These are phyloP conservation scores for Sialis fuliginosa DNA, from an alignment of 2,888 invertebrate genomes.

Conservation along the genomic window DNA sequence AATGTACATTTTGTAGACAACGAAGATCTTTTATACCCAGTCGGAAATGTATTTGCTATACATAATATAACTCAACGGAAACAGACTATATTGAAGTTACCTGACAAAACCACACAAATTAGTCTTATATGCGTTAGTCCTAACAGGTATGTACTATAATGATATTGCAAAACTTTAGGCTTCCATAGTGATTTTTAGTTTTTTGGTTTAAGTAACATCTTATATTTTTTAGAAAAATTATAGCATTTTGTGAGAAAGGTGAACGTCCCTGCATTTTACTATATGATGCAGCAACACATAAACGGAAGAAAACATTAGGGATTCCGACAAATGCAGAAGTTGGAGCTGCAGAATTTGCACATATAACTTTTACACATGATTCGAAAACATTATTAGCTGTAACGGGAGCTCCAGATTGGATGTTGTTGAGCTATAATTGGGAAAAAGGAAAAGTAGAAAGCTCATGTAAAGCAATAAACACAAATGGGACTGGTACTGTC, in stretches of 20 bases:
- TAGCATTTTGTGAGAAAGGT: constrained; percentile 43
- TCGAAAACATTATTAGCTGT: constrained; percentile 64
- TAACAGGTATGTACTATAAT: constrained; percentile 37
- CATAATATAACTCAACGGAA: constrained; percentile 54
- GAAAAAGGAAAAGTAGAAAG: constrained; percentile 68
- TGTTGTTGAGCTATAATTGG: constrained; percentile 62
- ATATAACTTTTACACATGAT: constrained; percentile 64
- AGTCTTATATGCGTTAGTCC: constrained; percentile 45
- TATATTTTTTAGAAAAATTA: constrained; percentile 36
- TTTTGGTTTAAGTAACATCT: neutral
- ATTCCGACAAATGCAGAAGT: constrained; percentile 24
- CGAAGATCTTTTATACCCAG: constrained; percentile 63
- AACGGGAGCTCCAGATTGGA: constrained; percentile 71
- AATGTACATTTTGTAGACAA: constrained; percentile 58
- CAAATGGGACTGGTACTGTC: constrained; percentile 48
- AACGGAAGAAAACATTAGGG: constrained; percentile 47
- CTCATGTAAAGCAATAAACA: constrained; percentile 50
- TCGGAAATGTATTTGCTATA: constrained; percentile 55
- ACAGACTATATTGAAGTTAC: constrained; percentile 53
- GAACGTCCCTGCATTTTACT: constrained; percentile 48
- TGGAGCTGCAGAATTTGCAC: constrained; percentile 44
- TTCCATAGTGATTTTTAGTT: too few species aligned
- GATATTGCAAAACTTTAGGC: too few species aligned
- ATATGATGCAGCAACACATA: constrained; percentile 52
- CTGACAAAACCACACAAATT: constrained; percentile 44